A percentile compares a stretch with the other conserved stretches of the same genome.
Conservation (phyloP, 2,888 invertebrate genomes). For the Loripinus fragilis region DNA sequence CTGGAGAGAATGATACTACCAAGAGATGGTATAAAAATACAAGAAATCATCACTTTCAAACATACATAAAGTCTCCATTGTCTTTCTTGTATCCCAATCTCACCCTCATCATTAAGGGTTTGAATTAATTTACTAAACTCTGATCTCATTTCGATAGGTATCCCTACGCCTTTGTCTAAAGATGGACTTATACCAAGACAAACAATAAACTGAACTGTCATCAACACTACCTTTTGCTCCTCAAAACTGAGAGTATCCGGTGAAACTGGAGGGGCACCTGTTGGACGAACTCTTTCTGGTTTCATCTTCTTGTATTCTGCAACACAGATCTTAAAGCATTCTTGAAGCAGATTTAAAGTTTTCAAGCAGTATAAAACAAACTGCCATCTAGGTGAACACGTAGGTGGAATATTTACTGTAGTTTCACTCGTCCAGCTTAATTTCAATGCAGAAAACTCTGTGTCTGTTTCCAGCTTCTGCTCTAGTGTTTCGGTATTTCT, state of each 20-base stretch:
- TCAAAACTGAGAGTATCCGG: slow-evolving; percentile 86
- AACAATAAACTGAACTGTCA: slow-evolving; percentile 87
- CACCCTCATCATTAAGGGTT: slow-evolving; percentile 3
- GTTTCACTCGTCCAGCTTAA: slow-evolving; percentile 34
- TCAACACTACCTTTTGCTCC: slow-evolving; percentile 87
- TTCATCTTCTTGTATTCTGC: slow-evolving; percentile 37
- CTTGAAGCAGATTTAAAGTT: slow-evolving; percentile 55
- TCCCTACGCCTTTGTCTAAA: slow-evolving; percentile 88
- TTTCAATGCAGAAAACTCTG: not conserved
- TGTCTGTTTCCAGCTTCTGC: slow-evolving; percentile 33
- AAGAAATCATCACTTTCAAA: slow-evolving; percentile 61
- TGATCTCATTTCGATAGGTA: slow-evolving; percentile 85
- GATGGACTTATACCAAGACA: slow-evolving; percentile 88
- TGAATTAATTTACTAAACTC: slow-evolving; percentile 66
- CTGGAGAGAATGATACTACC: slow-evolving; percentile 86
- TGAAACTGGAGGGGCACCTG: slow-evolving; percentile 65
- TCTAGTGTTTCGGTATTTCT: slow-evolving; percentile 28
- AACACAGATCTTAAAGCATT: slow-evolving; percentile 39
- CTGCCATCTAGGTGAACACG: slow-evolving; percentile 54
- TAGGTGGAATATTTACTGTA: not conserved
- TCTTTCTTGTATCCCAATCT: slow-evolving; percentile 32
- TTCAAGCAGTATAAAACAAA: slow-evolving; percentile 63
- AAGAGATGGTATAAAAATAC: slow-evolving; percentile 80
- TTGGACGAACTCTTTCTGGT: slow-evolving; percentile 36
- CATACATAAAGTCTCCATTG: slow-evolving; percentile 62